These are phyloP conservation scores for Hirudo medicinalis DNA, from an alignment of 1,140 invertebrate genomes.

Conservation along the genomic window DNA sequence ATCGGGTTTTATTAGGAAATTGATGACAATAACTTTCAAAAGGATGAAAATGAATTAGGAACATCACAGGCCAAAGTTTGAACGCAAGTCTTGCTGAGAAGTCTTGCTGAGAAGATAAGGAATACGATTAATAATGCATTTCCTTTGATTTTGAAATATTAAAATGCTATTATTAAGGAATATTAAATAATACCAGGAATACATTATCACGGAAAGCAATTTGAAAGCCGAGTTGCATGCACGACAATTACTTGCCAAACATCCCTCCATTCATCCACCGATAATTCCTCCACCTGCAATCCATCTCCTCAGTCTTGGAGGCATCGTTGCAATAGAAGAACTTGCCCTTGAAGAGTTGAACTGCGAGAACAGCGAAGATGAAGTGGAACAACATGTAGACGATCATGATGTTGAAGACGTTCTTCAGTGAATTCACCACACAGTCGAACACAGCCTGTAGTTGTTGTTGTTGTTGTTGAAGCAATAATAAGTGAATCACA, in stretches of 20 bases:
- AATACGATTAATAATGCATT: too few relatives aligned
- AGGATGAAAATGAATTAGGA: neutral
- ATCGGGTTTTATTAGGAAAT: neutral
- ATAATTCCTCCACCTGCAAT: conserved; percentile 75
- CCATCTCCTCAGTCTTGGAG: conserved; percentile 79
- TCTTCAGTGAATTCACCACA: conserved; percentile 99
- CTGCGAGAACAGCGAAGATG: conserved; percentile 99
- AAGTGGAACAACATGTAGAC: conserved; percentile 99
- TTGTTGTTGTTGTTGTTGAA: neutral
- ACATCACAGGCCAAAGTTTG: too few relatives aligned
- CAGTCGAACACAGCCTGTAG: conserved; percentile 97
- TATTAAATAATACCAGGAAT: too few relatives aligned
- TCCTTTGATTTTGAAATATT: too few relatives aligned
- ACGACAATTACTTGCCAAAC: neutral
- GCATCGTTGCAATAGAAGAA: conserved; percentile 98
- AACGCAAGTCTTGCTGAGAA: too few relatives aligned
- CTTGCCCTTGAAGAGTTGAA: conserved; percentile 99
- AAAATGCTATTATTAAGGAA: too few relatives aligned
- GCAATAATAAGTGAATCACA: too few relatives aligned
- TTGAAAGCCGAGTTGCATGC: too few relatives aligned
- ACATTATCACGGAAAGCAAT: too few relatives aligned
- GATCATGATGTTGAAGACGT: conserved; percentile 99
- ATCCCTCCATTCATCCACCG: neutral
- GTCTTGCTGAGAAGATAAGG: too few relatives aligned
- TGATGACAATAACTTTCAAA: neutral